Evolutionary conservation across 2,888 invertebrate genomes (phyloP).

Genomic region (Dendrolimus pini): DNA sequence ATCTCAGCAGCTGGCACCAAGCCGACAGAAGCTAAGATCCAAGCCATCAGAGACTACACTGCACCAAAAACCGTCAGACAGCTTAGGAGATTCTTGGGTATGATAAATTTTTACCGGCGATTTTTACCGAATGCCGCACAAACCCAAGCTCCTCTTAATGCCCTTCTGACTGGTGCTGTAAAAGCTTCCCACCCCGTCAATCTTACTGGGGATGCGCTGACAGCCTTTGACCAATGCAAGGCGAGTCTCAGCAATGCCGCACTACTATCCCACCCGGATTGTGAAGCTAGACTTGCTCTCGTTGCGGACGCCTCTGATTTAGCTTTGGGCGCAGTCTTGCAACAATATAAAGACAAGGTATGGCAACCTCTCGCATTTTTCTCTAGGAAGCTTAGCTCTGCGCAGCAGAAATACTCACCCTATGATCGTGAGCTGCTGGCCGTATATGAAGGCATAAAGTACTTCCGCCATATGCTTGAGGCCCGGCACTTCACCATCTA

Average conservation of each 20-base stretch:
- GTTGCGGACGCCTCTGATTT: slow-evolving; percentile 38
- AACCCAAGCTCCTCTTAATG: slow-evolving; percentile 6
- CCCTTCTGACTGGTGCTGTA: slow-evolving; percentile 1
- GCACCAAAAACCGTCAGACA: slow-evolving; percentile 4
- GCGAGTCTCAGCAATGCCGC: slow-evolving; percentile 22
- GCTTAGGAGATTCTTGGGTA: slow-evolving; percentile 8
- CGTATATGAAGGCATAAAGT: slow-evolving; percentile 32
- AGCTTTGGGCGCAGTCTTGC: slow-evolving; percentile 39
- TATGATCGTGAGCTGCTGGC: slow-evolving; percentile 44
- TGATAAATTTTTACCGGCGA: slow-evolving; percentile 9
- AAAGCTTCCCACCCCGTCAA: slow-evolving; percentile 11
- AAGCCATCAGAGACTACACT: not conserved
- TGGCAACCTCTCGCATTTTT: slow-evolving; percentile 41
- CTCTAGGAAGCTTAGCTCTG: slow-evolving; percentile 27
- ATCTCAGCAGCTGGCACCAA: slow-evolving; percentile 9
- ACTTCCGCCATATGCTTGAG: slow-evolving; percentile 40
- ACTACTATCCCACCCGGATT: slow-evolving; percentile 30
- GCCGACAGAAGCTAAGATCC: slow-evolving; percentile 1
- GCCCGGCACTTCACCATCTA: slow-evolving; percentile 11
- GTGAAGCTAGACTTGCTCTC: slow-evolving; percentile 23
- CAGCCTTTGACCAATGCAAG: slow-evolving; percentile 26
- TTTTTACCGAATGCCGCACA: slow-evolving; percentile 6
- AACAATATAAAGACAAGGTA: slow-evolving; percentile 23
- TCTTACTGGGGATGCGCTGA: slow-evolving; percentile 10
- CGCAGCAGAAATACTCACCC: slow-evolving; percentile 31